Evolutionary conservation across 2,888 invertebrate genomes (phyloP).

Genomic region (Chelonus formosanus): DNA sequence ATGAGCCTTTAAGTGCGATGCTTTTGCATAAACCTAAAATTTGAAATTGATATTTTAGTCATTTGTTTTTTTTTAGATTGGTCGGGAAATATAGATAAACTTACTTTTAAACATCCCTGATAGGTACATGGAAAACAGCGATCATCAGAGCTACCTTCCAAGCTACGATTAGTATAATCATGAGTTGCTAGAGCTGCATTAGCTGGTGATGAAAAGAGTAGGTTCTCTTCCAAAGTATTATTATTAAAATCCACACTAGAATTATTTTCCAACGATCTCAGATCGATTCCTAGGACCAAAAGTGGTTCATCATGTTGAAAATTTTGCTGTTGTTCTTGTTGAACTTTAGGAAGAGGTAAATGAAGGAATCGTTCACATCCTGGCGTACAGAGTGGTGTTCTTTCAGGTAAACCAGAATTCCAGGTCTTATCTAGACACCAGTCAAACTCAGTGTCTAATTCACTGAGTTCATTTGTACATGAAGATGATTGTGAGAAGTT

Average conservation of each 20-base stretch:
- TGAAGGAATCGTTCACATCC: slow-evolving; percentile 68
- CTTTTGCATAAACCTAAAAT: slow-evolving; percentile 83
- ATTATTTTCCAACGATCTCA: slow-evolving; percentile 57
- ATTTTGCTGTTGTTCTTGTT: slow-evolving; percentile 62
- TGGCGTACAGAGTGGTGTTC: slow-evolving; percentile 69
- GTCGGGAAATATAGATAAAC: neutral
- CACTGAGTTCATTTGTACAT: slow-evolving; percentile 55
- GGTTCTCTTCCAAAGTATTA: slow-evolving; percentile 53
- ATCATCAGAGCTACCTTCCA: slow-evolving; percentile 56
- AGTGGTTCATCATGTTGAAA: slow-evolving; percentile 60
- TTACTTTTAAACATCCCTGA: slow-evolving; percentile 61
- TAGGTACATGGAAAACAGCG: slow-evolving; percentile 63
- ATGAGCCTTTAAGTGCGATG: slow-evolving; percentile 90
- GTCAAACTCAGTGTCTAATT: slow-evolving; percentile 58
- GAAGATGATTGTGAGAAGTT: slow-evolving; percentile 50
- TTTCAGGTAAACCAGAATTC: slow-evolving; percentile 66
- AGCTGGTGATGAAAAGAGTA: slow-evolving; percentile 52
- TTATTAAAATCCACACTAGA: slow-evolving; percentile 57
- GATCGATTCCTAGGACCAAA: slow-evolving; percentile 63
- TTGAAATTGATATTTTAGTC: neutral
- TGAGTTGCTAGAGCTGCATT: slow-evolving; percentile 62
- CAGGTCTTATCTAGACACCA: slow-evolving; percentile 63
- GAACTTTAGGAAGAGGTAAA: slow-evolving; percentile 53
- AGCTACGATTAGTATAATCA: slow-evolving; percentile 62
- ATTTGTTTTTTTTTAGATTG: too few species aligned